phyloP scores from a whole-genome alignment of 35 echinoderm and acorn worm species.

The Apostichopus californicus region DNA sequence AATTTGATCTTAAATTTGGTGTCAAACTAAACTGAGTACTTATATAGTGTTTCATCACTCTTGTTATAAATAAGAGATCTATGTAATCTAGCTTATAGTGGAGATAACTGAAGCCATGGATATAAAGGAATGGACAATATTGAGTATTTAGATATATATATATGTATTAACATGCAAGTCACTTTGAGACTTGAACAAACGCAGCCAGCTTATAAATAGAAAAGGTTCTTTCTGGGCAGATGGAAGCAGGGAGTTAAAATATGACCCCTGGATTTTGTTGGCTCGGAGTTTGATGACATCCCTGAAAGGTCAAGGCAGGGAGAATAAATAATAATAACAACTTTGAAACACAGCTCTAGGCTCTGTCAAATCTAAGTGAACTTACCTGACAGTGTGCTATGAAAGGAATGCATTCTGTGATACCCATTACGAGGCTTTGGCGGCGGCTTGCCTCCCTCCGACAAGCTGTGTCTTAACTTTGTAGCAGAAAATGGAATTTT shows the following conservation, averaged over 20 bases:
- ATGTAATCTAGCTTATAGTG: too few species aligned
- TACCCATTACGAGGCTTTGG: constrained; percentile 36
- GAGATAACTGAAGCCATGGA: too few species aligned
- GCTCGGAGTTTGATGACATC: constrained; percentile 6
- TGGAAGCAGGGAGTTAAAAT: background rate
- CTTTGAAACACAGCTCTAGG: background rate
- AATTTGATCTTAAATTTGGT: too few species aligned
- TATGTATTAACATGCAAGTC: too few species aligned
- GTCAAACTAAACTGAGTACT: too few species aligned
- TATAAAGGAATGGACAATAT: too few species aligned
- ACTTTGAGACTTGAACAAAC: too few species aligned
- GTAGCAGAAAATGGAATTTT: constrained; percentile 37
- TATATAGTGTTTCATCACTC: too few species aligned
- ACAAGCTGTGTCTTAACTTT: constrained; percentile 32
- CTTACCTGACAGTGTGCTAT: constrained; percentile 50
- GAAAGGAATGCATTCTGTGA: constrained; percentile 53
- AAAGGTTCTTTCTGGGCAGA: background rate
- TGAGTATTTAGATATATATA: too few species aligned
- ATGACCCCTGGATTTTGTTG: constrained; percentile 25
- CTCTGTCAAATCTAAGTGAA: background rate
- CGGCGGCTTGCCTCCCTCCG: background rate
- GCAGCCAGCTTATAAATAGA: too few species aligned
- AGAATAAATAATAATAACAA: background rate
- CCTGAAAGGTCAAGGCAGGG: constrained; percentile 39
- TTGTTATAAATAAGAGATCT: too few species aligned